Conservation (phyloP, 2,888 invertebrate genomes). For the Diogma glabrata region DNA sequence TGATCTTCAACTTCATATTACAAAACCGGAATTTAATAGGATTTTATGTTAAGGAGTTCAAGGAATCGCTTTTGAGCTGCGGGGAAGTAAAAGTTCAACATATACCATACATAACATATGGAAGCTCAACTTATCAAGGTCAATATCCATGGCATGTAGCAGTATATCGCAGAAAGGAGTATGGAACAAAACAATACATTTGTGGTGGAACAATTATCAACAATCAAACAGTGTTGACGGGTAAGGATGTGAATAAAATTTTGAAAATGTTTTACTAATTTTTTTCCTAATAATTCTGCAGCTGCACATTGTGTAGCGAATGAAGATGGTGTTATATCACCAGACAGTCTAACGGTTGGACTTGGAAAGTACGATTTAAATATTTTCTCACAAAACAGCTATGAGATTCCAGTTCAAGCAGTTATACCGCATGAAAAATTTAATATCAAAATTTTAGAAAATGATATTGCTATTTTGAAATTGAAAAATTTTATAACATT, state of each 20-base stretch:
- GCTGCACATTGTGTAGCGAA: conserved; percentile 26
- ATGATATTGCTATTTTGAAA: conserved; percentile 33
- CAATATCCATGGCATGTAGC: conserved; percentile 40
- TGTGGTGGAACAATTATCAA: conserved; percentile 36
- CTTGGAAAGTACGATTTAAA: conserved; percentile 33
- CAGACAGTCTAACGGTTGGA: conserved; percentile 28
- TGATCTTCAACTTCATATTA: too few relatives aligned
- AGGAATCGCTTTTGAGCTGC: background rate
- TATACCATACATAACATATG: conserved; percentile 27
- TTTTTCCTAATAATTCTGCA: too few relatives aligned
- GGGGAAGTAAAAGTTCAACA: background rate
- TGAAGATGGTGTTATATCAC: conserved; percentile 24
- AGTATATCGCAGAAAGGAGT: conserved; percentile 16
- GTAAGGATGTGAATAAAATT: too few relatives aligned
- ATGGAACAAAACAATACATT: conserved; percentile 17
- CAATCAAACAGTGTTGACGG: conserved; percentile 30
- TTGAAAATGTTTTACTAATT: too few relatives aligned
- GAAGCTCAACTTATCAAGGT: conserved; percentile 28
- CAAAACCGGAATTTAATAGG: too few relatives aligned
- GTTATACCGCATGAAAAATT: conserved; percentile 14
- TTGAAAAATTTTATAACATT: conserved; percentile 27
- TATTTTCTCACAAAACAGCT: conserved; percentile 27
- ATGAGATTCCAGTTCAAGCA: conserved; percentile 24
- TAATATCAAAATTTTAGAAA: conserved; percentile 13
- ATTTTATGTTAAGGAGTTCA: background rate